Percentiles rank a stretch among this genome's conserved stretches.
Evolutionary conservation across 2,888 invertebrate genomes (phyloP).

Genomic region (Drosophila limbata): DNA sequence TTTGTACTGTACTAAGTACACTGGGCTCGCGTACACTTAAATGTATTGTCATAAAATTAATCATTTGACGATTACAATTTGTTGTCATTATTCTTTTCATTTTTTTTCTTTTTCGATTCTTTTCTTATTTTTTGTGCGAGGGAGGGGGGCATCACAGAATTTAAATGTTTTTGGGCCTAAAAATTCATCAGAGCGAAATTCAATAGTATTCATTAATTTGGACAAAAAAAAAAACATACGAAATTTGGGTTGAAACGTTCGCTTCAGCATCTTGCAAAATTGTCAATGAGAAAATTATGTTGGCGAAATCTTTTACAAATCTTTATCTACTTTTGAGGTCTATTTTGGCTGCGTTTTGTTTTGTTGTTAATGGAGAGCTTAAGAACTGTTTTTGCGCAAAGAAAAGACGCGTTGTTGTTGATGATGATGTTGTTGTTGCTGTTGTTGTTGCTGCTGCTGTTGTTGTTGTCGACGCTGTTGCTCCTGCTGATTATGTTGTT

Average conservation of each 20-base stretch:
- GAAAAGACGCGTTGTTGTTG: slow-evolving; percentile 39
- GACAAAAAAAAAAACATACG: slow-evolving; percentile 25
- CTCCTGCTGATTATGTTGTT: slow-evolving; percentile 19
- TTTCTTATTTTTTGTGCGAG: not conserved
- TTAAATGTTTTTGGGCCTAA: slow-evolving; percentile 14
- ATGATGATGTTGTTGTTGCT: slow-evolving; percentile 32
- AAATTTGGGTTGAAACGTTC: slow-evolving; percentile 35
- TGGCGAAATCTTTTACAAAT: slow-evolving; percentile 10
- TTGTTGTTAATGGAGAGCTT: slow-evolving; percentile 14
- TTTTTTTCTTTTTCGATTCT: slow-evolving; percentile 1
- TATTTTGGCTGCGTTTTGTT: slow-evolving; percentile 9
- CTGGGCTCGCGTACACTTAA: not conserved
- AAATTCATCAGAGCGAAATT: slow-evolving; percentile 2
- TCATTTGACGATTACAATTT: slow-evolving; percentile 10
- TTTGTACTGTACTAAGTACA: not conserved
- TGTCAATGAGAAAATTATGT: not conserved
- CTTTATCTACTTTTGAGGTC: slow-evolving; percentile 7
- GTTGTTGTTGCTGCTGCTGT: slow-evolving; percentile 23
- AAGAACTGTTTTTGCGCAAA: slow-evolving; percentile 44
- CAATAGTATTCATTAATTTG: slow-evolving; percentile 24
- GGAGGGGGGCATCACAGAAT: slow-evolving; percentile 18
- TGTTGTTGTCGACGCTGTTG: slow-evolving; percentile 31
- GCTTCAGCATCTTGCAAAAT: slow-evolving; percentile 12
- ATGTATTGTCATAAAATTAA: slow-evolving; percentile 15
- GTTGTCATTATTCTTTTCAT: slow-evolving; percentile 1